phyloP scores from a whole-genome alignment of 2,113 vertebrate species.

The Hippocampus guttulatus region DNA sequence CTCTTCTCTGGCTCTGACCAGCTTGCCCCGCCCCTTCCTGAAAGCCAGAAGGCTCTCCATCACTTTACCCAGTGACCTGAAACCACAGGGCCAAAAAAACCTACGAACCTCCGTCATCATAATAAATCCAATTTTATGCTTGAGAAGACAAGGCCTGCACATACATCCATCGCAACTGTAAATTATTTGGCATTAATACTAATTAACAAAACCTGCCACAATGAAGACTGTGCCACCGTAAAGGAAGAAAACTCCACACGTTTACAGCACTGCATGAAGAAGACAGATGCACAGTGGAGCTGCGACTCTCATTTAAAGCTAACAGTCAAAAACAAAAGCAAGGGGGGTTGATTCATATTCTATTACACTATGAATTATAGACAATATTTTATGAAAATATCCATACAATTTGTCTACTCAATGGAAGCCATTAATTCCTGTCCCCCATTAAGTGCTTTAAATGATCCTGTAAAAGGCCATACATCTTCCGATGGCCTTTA shows the following conservation, averaged over 20 bases:
- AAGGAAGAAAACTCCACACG: constrained; percentile 38
- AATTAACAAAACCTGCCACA: constrained; percentile 65
- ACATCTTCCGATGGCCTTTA: constrained; percentile 73
- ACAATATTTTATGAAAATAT: constrained; percentile 72
- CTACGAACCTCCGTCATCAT: constrained; percentile 69
- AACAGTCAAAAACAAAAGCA: constrained; percentile 60
- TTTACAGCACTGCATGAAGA: constrained; percentile 47
- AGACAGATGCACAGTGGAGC: constrained; percentile 48
- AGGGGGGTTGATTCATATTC: constrained; percentile 45
- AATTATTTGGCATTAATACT: constrained; percentile 76
- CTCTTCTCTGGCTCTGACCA: constrained; percentile 47
- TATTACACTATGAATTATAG: constrained; percentile 65
- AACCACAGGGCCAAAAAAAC: constrained; percentile 62
- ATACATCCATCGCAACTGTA: constrained; percentile 63
- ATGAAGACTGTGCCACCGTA: constrained; percentile 46
- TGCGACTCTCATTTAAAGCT: constrained; percentile 58
- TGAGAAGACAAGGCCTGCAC: constrained; percentile 65
- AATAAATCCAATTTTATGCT: constrained; percentile 79
- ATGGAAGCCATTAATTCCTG: constrained; percentile 68
- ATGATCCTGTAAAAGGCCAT: constrained; percentile 74
- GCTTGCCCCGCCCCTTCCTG: constrained; percentile 29
- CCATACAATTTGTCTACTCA: constrained; percentile 68
- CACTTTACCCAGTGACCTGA: constrained; percentile 73
- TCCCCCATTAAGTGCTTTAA: constrained; percentile 72
- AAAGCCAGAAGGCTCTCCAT: constrained; percentile 61